Conservation (phyloP, 1,140 invertebrate species). For the Thaumatotibia leucotreta region DNA sequence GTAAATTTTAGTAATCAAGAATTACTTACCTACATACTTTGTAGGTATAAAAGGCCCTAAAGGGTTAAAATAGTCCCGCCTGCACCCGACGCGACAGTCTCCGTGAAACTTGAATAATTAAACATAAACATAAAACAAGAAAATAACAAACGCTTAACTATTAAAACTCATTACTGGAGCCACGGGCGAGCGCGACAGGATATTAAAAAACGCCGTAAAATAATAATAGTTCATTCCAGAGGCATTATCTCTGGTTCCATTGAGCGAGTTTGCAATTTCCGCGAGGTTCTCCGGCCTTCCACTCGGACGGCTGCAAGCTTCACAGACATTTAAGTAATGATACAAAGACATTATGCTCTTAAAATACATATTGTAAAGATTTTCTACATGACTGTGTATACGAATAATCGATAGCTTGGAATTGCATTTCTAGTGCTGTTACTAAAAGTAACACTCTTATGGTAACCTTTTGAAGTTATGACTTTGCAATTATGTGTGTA, state of each 20-base stretch:
- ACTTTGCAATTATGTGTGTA: too few species aligned
- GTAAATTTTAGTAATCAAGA: too few species aligned
- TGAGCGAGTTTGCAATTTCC: slow-evolving; percentile 42
- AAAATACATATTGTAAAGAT: too few species aligned
- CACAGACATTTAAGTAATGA: too few species aligned
- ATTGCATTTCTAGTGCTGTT: too few species aligned
- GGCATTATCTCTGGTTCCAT: slow-evolving; percentile 41
- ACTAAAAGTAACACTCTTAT: too few species aligned
- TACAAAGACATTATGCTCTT: too few species aligned
- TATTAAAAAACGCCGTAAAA: slow-evolving; percentile 30
- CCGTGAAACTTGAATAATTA: not conserved
- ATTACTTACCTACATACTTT: too few species aligned
- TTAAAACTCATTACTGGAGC: not conserved
- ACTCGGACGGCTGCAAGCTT: not conserved
- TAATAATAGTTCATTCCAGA: slow-evolving; percentile 39
- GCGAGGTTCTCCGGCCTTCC: slow-evolving; percentile 8
- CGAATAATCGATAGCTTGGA: too few species aligned
- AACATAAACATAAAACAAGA: not conserved
- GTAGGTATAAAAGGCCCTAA: not conserved
- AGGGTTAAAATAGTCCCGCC: not conserved
- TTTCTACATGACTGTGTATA: too few species aligned
- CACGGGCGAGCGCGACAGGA: slow-evolving; percentile 14
- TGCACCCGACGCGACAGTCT: not conserved
- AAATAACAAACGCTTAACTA: not conserved
- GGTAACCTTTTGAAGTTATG: too few species aligned